Evolutionary conservation across 2,888 invertebrate genomes (phyloP).

Genomic region (Apodemia mormo): DNA sequence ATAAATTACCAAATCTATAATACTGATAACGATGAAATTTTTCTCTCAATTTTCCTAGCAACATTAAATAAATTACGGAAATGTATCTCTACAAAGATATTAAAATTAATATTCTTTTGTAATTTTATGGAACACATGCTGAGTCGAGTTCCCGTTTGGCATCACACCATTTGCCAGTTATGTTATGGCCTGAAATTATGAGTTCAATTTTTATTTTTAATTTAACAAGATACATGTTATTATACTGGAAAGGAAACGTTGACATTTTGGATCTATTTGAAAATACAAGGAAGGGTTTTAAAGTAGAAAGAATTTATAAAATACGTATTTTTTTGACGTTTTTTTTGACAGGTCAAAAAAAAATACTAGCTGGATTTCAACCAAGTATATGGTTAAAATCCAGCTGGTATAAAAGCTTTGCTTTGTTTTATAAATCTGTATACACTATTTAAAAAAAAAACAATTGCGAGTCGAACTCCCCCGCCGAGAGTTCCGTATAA

Average conservation of each 20-base stretch:
- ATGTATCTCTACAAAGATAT: background rate
- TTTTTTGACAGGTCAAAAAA: too few relatives aligned
- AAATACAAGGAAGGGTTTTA: too few relatives aligned
- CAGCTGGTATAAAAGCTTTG: background rate
- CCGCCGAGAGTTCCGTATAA: too few relatives aligned
- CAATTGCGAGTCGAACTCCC: too few relatives aligned
- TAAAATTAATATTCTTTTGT: constrained; percentile 14
- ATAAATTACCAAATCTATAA: too few relatives aligned
- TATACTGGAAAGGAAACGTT: too few relatives aligned
- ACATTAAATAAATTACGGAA: background rate
- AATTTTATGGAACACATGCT: constrained; percentile 18
- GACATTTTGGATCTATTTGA: background rate
- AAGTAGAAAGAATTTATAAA: too few relatives aligned
- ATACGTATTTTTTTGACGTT: too few relatives aligned
- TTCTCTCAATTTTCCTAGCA: background rate
- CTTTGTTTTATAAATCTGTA: too few relatives aligned
- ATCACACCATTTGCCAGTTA: constrained; percentile 8
- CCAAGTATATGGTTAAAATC: too few relatives aligned
- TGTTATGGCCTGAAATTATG: constrained; percentile 1
- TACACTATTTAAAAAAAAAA: too few relatives aligned
- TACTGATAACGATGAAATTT: background rate
- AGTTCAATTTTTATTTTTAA: constrained; percentile 4
- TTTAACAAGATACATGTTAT: background rate
- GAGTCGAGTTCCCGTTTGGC: constrained; percentile 16
- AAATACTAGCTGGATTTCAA: too few relatives aligned